A percentile compares a stretch with the other conserved stretches of the same genome.
Evolutionary conservation across 35 echinoderm and acorn worm genomes (phyloP).

Genomic region (Heliocidaris erythrogramma): DNA sequence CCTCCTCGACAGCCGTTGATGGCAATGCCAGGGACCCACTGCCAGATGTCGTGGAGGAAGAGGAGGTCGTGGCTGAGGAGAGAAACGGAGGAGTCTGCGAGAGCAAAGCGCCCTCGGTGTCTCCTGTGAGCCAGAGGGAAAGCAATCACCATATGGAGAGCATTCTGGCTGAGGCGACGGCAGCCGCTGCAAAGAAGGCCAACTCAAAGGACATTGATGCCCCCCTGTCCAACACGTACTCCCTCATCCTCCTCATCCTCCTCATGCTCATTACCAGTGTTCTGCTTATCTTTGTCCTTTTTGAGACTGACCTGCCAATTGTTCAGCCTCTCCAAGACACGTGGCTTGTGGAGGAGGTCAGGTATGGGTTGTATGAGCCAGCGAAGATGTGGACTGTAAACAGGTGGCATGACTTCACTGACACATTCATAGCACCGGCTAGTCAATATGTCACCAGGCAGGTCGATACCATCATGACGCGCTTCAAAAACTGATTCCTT

Average conservation of each 20-base stretch:
- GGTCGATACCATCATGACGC: slow-evolving; percentile 27
- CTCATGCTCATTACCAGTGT: neutral
- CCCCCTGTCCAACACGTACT: neutral
- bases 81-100: neutral
- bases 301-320: slow-evolving; percentile 23
- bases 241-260: slow-evolving; percentile 25
- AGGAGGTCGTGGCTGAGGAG: slow-evolving; percentile 6
- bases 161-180: neutral
- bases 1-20: neutral
- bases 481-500: neutral
- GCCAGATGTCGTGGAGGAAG: slow-evolving; percentile 14
- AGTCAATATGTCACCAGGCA: slow-evolving; percentile 11
- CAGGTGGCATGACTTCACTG: slow-evolving; percentile 22
- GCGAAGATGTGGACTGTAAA: neutral
- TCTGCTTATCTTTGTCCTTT: slow-evolving; percentile 5
- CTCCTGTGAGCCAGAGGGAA: neutral
- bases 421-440: slow-evolving; percentile 2
- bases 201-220: neutral
- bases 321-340: slow-evolving; percentile 17
- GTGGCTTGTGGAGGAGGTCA: neutral
- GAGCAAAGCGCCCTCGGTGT: neutral
- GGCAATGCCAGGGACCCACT: neutral
- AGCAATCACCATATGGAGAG: neutral
- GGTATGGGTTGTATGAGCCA: slow-evolving; percentile 24
- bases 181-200: neutral